phyloP scores from a whole-genome alignment of 2,113 vertebrate genomes.

The Girardinichthys multiradiatus region DNA sequence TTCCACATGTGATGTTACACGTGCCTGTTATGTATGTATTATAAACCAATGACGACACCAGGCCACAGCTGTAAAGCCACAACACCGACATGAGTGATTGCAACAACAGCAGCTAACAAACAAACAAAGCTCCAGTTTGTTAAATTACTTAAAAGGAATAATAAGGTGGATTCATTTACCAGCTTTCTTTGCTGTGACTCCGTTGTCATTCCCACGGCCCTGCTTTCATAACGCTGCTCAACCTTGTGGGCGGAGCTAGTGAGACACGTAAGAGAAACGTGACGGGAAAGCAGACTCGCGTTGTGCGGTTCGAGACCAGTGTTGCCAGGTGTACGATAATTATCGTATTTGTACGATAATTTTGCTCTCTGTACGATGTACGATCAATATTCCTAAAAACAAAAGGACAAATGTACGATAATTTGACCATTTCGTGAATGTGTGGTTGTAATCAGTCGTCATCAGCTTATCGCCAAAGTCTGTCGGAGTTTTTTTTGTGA shows the following conservation, averaged over 20 bases:
- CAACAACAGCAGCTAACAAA: not conserved
- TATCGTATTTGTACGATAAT: too few relatives aligned
- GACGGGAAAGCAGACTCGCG: not conserved
- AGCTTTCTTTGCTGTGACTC: not conserved
- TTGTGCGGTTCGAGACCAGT: too few relatives aligned
- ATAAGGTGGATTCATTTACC: constrained; percentile 31
- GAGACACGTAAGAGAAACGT: constrained; percentile 5
- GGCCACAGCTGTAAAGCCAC: not conserved
- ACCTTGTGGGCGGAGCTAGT: constrained; percentile 32
- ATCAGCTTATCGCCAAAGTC: too few relatives aligned
- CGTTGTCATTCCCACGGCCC: not conserved
- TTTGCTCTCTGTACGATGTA: too few relatives aligned
- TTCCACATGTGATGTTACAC: constrained; percentile 10
- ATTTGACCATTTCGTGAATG: too few relatives aligned
- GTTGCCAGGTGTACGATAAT: too few relatives aligned
- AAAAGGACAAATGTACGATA: too few relatives aligned
- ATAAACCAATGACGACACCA: not conserved
- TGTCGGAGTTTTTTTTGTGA: too few relatives aligned
- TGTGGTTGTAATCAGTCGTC: too few relatives aligned
- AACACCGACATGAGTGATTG: not conserved
- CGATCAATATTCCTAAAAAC: too few relatives aligned
- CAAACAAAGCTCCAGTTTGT: not conserved
- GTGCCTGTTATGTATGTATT: constrained; percentile 14
- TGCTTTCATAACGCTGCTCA: constrained; percentile 43
- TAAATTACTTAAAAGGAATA: not conserved